Base-by-base conservation (phyloP, 2,113 vertebrate species). In the Etheostoma spectabile region DNA sequence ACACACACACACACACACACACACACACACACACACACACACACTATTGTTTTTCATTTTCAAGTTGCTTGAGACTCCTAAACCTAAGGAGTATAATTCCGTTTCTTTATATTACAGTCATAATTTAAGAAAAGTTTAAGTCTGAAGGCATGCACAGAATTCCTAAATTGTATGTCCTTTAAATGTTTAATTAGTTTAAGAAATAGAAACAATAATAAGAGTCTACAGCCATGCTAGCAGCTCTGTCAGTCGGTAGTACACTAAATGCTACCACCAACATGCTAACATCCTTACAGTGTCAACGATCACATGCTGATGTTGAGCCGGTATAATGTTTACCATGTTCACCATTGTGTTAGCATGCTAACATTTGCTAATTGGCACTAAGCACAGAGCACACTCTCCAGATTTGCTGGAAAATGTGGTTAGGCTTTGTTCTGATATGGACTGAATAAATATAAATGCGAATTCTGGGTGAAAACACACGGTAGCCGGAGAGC, bases 381-480 rank as follows among this genome's bases (percentile, higher is more conserved):
- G 35, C 35, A 35, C 35, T 8, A 35, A 35, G 6, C 35, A 35
- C 35, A 35, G 35, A 35, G 35, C 35, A 7, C 35, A 35, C 7
- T 35, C 60, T 45, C 16, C 56, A 67, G 56, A 75, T 57, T 49
- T 57, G 24, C 53, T 56, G 62, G 3, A 82, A 19, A 53, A n/a
- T n/a, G 21, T 35, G 48, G 63, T 68, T 27, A 65, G 27, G 62
- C 70, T 67, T 38, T 30, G 64, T 46, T 80, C 38, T 66, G 60
- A 77, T 66, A 81, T 85, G 59, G 55, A 75, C 48, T 76, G 35
- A 74, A 84, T 51, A 4, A 83, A 86, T 70, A 87, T 60, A 87
- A 86, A 90, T 78, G 56, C 14, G 63, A 68, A n/a, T 62, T 74
- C 14, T 35, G 30, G 46, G 18, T 16, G 22, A 21, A 83, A 84